phyloP scores from a whole-genome alignment of 2,888 invertebrate genomes.

The Ornithoptera alexandrae region DNA sequence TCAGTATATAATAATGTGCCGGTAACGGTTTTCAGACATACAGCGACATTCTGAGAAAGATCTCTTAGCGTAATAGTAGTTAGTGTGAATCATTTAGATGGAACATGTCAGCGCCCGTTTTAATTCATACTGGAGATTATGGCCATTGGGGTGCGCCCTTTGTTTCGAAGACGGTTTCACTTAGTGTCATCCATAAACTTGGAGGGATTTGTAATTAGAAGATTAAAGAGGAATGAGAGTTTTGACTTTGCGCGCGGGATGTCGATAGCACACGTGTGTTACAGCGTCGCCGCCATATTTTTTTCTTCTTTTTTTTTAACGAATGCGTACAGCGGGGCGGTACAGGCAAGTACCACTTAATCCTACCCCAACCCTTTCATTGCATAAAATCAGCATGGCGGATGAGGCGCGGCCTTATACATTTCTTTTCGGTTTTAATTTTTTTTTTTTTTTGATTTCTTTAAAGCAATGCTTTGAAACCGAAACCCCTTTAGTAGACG shows the following conservation, averaged over 20 bases:
- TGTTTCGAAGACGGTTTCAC: slow-evolving; percentile 27
- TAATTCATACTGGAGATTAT: slow-evolving; percentile 23
- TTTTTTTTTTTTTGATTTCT: slow-evolving; percentile 51
- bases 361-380: slow-evolving; percentile 67
- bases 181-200: slow-evolving; percentile 38
- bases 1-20: too few species aligned
- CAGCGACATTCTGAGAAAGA: not conserved
- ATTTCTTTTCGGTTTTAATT: slow-evolving; percentile 53
- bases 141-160: slow-evolving; percentile 18
- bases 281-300: slow-evolving; percentile 56
- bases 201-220: slow-evolving; percentile 56
- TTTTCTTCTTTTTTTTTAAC: slow-evolving; percentile 50
- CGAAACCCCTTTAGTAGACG: slow-evolving; percentile 62
- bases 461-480: slow-evolving; percentile 63
- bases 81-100: slow-evolving; percentile 16
- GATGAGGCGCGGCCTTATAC: slow-evolving; percentile 55
- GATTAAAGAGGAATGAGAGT: slow-evolving; percentile 56
- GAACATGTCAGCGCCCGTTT: slow-evolving; percentile 10
- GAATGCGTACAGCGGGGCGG: slow-evolving; percentile 65
- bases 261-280: slow-evolving; percentile 42
- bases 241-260: slow-evolving; percentile 37
- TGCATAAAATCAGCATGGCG: slow-evolving; percentile 72
- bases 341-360: slow-evolving; percentile 71
- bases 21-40: too few species aligned
- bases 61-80: not conserved